phyloP scores from a whole-genome alignment of 2,888 invertebrate genomes.

The Thysanoteuthis rhombus region DNA sequence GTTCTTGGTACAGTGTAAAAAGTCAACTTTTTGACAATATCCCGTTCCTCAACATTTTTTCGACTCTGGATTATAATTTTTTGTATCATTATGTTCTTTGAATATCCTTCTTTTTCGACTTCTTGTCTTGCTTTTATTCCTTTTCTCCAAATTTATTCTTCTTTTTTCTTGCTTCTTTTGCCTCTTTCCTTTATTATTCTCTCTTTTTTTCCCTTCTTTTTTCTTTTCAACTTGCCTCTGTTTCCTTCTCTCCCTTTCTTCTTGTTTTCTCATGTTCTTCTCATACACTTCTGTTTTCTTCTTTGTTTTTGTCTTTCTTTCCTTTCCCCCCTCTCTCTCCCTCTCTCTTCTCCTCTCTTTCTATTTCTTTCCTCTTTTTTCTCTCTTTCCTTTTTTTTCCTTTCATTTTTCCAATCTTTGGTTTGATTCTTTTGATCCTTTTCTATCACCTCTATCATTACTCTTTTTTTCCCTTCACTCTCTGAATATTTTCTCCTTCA shows the following conservation, averaged over 20 bases:
- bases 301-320: background rate
- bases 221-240: background rate
- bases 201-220: background rate
- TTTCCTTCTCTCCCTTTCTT: background rate
- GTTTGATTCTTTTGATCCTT: background rate
- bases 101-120: background rate
- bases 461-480: background rate
- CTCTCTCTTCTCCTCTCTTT: background rate
- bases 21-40: too few relatives aligned
- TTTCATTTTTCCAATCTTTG: too few relatives aligned
- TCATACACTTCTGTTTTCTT: too few relatives aligned
- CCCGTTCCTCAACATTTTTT: too few relatives aligned
- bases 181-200: too few relatives aligned
- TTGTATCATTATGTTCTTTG: background rate
- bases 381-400: too few relatives aligned
- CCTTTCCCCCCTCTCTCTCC: too few relatives aligned
- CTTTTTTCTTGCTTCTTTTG: too few relatives aligned
- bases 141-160: background rate
- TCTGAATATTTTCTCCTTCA: background rate
- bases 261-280: too few relatives aligned
- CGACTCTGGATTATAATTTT: too few relatives aligned
- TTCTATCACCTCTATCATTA: background rate
- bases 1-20: too few relatives aligned
- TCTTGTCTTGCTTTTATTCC: background rate
- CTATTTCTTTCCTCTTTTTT: background rate